Conservation (phyloP, 2,113 vertebrate species). For the Gallinago undulata region DNA sequence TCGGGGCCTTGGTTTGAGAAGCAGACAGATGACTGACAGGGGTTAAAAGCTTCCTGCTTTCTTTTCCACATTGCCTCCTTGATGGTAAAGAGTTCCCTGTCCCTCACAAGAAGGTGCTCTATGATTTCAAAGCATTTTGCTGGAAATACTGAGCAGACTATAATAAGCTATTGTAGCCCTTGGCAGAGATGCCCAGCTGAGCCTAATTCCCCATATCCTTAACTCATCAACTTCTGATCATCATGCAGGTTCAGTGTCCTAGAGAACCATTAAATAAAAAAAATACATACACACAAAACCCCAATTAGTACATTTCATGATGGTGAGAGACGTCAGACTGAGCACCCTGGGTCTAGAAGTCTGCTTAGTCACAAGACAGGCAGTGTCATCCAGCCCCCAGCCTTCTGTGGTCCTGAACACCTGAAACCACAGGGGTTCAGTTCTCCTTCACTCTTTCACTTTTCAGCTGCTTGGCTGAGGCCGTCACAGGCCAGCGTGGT, state of each 20-base stretch:
- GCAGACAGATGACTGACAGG: constrained; percentile 69
- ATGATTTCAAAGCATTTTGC: constrained; percentile 40
- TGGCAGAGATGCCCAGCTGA: constrained; percentile 48
- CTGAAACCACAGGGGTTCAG: not conserved
- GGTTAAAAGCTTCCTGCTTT: constrained; percentile 65
- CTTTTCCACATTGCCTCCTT: constrained; percentile 42
- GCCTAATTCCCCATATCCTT: constrained; percentile 40
- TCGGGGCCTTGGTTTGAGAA: constrained; percentile 20
- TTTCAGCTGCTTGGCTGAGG: not conserved
- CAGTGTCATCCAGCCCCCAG: not conserved
- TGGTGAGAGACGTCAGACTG: not conserved
- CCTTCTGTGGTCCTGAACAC: not conserved
- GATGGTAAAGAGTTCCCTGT: constrained; percentile 22
- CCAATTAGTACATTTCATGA: constrained; percentile 22
- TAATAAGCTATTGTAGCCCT: constrained; percentile 6
- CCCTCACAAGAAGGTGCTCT: constrained; percentile 28
- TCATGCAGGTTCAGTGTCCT: constrained; percentile 25
- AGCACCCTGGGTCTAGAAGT: not conserved
- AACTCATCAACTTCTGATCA: constrained; percentile 36
- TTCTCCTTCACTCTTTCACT: not conserved
- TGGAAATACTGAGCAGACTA: constrained; percentile 1
- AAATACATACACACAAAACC: not conserved
- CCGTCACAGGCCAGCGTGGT: rapidly evolving
- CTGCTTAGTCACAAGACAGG: not conserved
- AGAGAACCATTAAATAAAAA: constrained; percentile 22